These are phyloP conservation scores for Fistularia tabacaria DNA, from an alignment of 2,797 vertebrate genomes.

Conservation along the genomic window DNA sequence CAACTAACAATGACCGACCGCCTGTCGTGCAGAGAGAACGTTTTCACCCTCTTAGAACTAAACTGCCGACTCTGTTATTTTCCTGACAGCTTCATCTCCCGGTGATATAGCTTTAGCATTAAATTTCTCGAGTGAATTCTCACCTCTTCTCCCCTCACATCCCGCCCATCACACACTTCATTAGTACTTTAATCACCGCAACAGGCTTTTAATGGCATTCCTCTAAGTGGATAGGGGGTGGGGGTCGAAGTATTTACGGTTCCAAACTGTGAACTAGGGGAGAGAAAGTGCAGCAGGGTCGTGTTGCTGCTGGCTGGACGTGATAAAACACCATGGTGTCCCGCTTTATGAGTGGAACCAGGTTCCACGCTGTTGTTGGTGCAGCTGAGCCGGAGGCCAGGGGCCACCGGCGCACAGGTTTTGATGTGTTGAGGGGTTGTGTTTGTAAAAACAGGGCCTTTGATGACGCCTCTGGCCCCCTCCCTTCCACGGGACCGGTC, in stretches of 20 bases:
- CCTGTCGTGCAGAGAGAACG: too few species aligned
- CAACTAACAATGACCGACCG: background rate
- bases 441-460: slow-evolving; percentile 64
- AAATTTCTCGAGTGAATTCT: background rate
- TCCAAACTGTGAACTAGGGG: slow-evolving; percentile 45
- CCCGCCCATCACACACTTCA: slow-evolving; percentile 27
- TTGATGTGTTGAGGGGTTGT: slow-evolving; percentile 52
- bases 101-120: background rate
- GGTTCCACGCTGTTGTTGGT: slow-evolving; percentile 58
- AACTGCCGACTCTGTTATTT: background rate
- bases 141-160: slow-evolving; percentile 9
- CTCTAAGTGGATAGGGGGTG: slow-evolving; percentile 29
- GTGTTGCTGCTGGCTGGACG: slow-evolving; percentile 38
- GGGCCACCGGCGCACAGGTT: slow-evolving; percentile 21
- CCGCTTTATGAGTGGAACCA: slow-evolving; percentile 52
- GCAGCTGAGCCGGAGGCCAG: slow-evolving; percentile 58
- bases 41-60: too few species aligned
- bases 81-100: background rate
- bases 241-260: slow-evolving; percentile 54
- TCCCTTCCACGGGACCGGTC: slow-evolving; percentile 18
- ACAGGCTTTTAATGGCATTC: slow-evolving; percentile 51
- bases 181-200: slow-evolving; percentile 38
- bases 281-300: slow-evolving; percentile 44
- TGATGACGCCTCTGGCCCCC: slow-evolving; percentile 50
- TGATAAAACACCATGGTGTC: slow-evolving; percentile 57